phyloP scores from a whole-genome alignment of 2,797 vertebrate species.

The Danio aesculapii region DNA sequence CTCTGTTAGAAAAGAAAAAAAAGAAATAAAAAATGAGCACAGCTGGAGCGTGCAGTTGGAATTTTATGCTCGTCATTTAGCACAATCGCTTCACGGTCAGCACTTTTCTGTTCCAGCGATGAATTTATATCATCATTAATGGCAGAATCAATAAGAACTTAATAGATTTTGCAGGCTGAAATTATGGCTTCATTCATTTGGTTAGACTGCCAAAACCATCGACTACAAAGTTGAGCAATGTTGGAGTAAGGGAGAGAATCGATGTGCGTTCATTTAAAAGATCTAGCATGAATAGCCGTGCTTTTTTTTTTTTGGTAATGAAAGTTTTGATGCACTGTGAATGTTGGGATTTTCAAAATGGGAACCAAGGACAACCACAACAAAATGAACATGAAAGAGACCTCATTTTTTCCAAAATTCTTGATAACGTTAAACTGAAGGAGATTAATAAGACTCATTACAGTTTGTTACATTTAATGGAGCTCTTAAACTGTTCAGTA shows the following conservation, averaged over 20 bases:
- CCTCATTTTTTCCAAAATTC: too few species aligned
- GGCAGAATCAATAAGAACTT: conserved; percentile 84
- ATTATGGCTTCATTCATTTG: conserved; percentile 59
- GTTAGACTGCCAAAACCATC: conserved; percentile 32
- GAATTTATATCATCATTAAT: conserved; percentile 85
- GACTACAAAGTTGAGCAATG: conserved; percentile 30
- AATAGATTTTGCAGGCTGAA: conserved; percentile 72
- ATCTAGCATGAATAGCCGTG: not conserved
- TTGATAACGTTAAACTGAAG: too few species aligned
- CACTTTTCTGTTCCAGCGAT: conserved; percentile 76
- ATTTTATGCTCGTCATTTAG: conserved; percentile 82
- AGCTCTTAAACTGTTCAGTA: too few species aligned
- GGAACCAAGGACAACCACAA: too few species aligned
- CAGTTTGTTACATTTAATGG: too few species aligned
- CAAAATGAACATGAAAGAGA: too few species aligned
- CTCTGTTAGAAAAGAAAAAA: not conserved
- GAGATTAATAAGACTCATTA: too few species aligned
- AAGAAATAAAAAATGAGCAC: conserved; percentile 7
- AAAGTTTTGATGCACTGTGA: not conserved
- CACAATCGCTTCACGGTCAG: conserved; percentile 80
- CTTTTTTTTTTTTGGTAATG: conserved; percentile 4
- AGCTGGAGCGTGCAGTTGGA: conserved; percentile 46
- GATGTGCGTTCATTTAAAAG: not conserved
- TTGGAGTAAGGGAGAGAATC: conserved; percentile 16
- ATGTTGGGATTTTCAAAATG: not conserved